Conservation (phyloP, 2,113 vertebrate species). For the Chaetorhynchus papuensis region DNA sequence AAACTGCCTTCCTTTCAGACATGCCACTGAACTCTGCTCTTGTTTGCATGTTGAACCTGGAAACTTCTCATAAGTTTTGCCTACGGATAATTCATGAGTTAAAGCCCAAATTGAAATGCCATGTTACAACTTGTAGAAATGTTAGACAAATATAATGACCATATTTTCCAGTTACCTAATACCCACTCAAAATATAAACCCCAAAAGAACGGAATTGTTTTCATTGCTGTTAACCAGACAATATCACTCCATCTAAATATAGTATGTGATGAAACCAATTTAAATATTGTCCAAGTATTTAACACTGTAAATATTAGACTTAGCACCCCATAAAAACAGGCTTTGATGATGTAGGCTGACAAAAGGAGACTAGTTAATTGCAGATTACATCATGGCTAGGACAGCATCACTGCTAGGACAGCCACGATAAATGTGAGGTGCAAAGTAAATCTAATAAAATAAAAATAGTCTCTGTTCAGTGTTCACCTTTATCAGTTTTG, state of each 20-base stretch:
- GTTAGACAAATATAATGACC: conserved; percentile 65
- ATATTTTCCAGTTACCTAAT: conserved; percentile 67
- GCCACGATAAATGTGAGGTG: conserved; percentile 45
- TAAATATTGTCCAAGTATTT: conserved; percentile 67
- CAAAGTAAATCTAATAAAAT: conserved; percentile 57
- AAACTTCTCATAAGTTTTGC: conserved; percentile 55
- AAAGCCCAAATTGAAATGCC: conserved; percentile 59
- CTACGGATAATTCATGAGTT: conserved; percentile 60
- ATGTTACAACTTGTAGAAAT: conserved; percentile 63
- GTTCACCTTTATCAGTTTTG: conserved; percentile 44
- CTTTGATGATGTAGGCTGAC: conserved; percentile 67
- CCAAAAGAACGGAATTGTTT: conserved; percentile 58
- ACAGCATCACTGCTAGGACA: conserved; percentile 49
- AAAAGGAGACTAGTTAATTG: conserved; percentile 68
- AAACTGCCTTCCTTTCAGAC: conserved; percentile 38
- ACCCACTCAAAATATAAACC: conserved; percentile 54
- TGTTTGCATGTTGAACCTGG: conserved; percentile 63
- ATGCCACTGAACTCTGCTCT: conserved; percentile 11
- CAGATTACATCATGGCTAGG: conserved; percentile 67
- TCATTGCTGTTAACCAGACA: conserved; percentile 66
- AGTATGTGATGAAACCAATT: conserved; percentile 66
- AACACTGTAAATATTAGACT: conserved; percentile 68
- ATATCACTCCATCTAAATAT: conserved; percentile 65
- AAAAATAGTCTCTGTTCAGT: conserved; percentile 21
- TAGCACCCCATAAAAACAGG: conserved; percentile 59